A percentile compares a stretch with the other conserved stretches of the same genome.
Evolutionary conservation across 2,113 vertebrate genomes (phyloP).

Genomic region (Microtus richardsoni): DNA sequence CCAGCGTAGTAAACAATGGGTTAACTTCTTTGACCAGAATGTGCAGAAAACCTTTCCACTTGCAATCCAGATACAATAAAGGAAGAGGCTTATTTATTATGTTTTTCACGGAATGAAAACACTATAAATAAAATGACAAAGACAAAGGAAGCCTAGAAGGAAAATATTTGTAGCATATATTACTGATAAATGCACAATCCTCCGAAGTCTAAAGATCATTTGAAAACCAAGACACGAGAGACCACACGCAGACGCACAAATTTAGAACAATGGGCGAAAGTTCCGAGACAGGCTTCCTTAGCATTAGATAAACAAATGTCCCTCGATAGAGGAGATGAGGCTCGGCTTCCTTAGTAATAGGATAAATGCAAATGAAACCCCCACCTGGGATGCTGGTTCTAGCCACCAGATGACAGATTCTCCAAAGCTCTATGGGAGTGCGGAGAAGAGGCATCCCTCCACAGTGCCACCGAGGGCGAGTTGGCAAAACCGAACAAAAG

Average conservation of each 20-base stretch:
- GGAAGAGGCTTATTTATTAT: background rate
- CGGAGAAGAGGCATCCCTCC: background rate
- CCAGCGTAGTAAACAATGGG: background rate
- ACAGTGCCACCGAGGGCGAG: background rate
- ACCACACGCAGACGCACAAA: background rate
- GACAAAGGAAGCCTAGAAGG: background rate
- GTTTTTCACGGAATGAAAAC: background rate
- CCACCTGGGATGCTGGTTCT: background rate
- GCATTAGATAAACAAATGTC: slow-evolving; percentile 25
- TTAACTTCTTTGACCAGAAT: background rate
- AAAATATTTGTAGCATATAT: slow-evolving; percentile 5
- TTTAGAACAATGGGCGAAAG: slow-evolving; percentile 9
- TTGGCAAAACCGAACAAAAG: background rate
- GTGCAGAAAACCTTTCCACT: background rate
- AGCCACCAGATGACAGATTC: background rate
- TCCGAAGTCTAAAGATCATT: background rate
- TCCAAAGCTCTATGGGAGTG: background rate
- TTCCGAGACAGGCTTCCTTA: background rate
- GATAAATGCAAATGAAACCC: slow-evolving; percentile 29
- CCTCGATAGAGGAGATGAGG: background rate
- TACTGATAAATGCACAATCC: slow-evolving; percentile 1
- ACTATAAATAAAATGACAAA: background rate
- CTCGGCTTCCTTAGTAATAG: background rate
- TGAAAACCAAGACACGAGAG: slow-evolving; percentile 42
- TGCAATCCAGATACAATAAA: background rate